These are phyloP conservation scores for Porites lutea DNA, from an alignment of 64 coral and sea anemone genomes.

Conservation along the genomic window DNA sequence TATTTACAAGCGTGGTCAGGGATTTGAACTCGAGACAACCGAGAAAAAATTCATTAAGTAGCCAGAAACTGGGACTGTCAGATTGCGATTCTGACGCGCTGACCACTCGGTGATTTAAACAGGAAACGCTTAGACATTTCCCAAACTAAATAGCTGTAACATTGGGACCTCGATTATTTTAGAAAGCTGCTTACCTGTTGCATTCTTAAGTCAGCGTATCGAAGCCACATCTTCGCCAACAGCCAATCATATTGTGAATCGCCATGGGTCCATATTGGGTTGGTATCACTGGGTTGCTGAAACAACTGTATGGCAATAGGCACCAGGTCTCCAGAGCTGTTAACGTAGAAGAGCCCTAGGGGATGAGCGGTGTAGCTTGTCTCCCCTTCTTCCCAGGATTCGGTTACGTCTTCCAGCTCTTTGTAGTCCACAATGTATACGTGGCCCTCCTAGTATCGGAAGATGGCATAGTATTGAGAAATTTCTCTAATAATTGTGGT, in stretches of 20 bases:
- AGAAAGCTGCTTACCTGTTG: conserved; percentile 49
- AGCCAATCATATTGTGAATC: conserved; percentile 76
- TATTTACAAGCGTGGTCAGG: too few relatives aligned
- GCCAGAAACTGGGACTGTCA: too few relatives aligned
- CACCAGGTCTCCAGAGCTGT: conserved; percentile 53
- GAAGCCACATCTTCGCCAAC: conserved; percentile 82
- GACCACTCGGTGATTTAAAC: too few relatives aligned
- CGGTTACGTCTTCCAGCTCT: conserved; percentile 46
- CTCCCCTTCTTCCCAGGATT: conserved; percentile 19
- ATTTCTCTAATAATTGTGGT: too few relatives aligned
- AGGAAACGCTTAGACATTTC: too few relatives aligned
- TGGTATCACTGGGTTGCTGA: conserved; percentile 46
- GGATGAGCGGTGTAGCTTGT: conserved; percentile 51
- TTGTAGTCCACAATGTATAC: conserved; percentile 74
- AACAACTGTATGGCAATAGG: conserved; percentile 82
- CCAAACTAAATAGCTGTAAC: too few relatives aligned
- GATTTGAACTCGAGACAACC: too few relatives aligned
- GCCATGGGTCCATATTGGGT: conserved; percentile 87
- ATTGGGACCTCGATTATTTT: too few relatives aligned
- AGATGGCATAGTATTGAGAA: not conserved
- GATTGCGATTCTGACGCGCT: too few relatives aligned
- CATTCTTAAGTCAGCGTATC: conserved; percentile 58
- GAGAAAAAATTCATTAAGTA: too few relatives aligned
- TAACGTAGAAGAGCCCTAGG: conserved; percentile 70
- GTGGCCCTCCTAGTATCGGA: conserved; percentile 41